phyloP scores from a whole-genome alignment of 1,140 invertebrate species.

The Drosophila littoralis region DNA sequence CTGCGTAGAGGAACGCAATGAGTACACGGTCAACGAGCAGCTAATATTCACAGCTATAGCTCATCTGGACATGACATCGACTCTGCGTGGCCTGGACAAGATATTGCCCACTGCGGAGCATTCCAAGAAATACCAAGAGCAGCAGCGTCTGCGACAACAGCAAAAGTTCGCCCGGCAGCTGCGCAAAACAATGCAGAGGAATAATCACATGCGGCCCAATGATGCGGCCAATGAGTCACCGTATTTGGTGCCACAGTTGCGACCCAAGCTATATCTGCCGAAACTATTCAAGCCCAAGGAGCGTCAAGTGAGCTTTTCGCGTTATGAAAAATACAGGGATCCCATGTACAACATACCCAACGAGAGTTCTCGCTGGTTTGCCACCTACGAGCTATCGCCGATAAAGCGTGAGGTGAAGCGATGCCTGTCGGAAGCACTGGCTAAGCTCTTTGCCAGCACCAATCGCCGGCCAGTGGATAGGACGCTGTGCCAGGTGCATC shows the following conservation, averaged over 20 bases:
- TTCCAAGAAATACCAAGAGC: conserved; percentile 32
- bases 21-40: conserved; percentile 64
- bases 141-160: neutral
- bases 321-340: conserved; percentile 20
- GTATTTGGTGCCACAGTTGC: conserved; percentile 26
- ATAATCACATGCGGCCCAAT: neutral
- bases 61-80: conserved; percentile 60
- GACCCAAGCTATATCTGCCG: conserved; percentile 17
- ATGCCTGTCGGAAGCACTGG: conserved; percentile 17
- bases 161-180: neutral
- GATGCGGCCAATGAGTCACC: neutral
- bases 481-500: conserved; percentile 24
- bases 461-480: too few species aligned
- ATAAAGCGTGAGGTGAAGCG: conserved; percentile 29
- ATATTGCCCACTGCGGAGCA: conserved; percentile 49
- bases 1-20: neutral
- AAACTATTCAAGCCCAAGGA: neutral
- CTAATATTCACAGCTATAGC: conserved; percentile 64
- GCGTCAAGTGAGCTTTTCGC: neutral
- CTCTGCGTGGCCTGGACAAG: conserved; percentile 52
- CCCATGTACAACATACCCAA: conserved; percentile 17
- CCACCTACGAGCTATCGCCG: conserved; percentile 31
- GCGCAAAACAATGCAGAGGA: neutral
- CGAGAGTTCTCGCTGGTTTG: conserved; percentile 34
- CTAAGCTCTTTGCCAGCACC: conserved; percentile 12